Percentiles rank a stretch among this genome's conserved stretches.
phyloP scores from a whole-genome alignment of 2,797 vertebrate genomes.

The Poecilia velifera region DNA sequence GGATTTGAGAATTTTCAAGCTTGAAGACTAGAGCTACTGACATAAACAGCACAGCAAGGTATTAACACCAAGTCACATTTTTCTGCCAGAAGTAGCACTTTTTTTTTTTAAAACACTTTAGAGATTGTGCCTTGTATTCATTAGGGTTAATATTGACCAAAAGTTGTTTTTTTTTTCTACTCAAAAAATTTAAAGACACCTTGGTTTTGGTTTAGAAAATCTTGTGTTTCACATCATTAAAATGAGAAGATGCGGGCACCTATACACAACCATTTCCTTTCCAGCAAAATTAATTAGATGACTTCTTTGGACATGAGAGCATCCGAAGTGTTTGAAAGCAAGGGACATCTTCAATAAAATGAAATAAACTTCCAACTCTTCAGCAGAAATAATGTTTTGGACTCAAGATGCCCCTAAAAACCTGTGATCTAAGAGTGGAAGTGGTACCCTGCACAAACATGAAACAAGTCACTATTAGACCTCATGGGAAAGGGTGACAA shows the following conservation, averaged over 20 bases:
- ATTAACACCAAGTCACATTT: constrained; percentile 77
- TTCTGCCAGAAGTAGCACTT: constrained; percentile 72
- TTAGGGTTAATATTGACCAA: constrained; percentile 73
- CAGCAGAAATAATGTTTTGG: constrained; percentile 83
- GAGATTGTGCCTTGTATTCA: constrained; percentile 71
- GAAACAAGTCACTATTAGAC: constrained; percentile 72
- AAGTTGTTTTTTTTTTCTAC: constrained; percentile 53
- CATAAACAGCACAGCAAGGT: constrained; percentile 77
- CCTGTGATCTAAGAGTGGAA: constrained; percentile 76
- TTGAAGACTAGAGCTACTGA: constrained; percentile 75
- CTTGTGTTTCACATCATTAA: constrained; percentile 42
- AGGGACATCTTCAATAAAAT: constrained; percentile 77
- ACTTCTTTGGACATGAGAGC: constrained; percentile 84
- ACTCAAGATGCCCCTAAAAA: constrained; percentile 82
- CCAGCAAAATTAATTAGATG: constrained; percentile 70
- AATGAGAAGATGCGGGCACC: constrained; percentile 57
- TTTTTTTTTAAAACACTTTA: constrained; percentile 63
- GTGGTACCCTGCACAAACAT: constrained; percentile 79
- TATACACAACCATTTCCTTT: constrained; percentile 75
- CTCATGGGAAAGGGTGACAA: constrained; percentile 64
- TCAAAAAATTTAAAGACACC: constrained; percentile 73
- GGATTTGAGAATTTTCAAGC: constrained; percentile 77
- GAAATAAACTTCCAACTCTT: constrained; percentile 64
- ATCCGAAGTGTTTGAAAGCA: constrained; percentile 72
- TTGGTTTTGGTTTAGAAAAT: constrained; percentile 70